phyloP scores from a whole-genome alignment of 2,797 vertebrate genomes.

The Helarctos malayanus region DNA sequence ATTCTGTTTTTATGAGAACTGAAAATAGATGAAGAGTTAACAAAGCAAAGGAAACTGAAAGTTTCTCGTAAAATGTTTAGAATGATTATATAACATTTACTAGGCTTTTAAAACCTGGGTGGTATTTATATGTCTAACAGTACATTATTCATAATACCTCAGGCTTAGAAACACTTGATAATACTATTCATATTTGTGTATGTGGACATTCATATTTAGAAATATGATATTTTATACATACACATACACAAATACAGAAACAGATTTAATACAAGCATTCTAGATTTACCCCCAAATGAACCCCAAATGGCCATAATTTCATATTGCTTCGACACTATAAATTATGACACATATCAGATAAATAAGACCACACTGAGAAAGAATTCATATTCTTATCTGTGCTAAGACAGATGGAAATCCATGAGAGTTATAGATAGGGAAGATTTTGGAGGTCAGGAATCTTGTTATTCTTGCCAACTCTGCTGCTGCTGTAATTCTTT shows the following conservation, averaged over 20 bases:
- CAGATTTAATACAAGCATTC: background rate
- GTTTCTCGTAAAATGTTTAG: background rate
- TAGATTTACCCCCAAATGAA: background rate
- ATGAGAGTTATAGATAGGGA: background rate
- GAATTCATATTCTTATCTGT: conserved; percentile 58
- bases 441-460: conserved; percentile 54
- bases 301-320: background rate
- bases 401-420: conserved; percentile 20
- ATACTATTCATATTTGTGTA: background rate
- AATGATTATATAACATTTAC: conserved; percentile 22
- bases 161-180: background rate
- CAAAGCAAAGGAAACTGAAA: conserved; percentile 43
- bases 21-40: conserved; percentile 35
- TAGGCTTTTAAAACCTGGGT: conserved; percentile 25
- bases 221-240: background rate
- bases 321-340: conserved; percentile 2
- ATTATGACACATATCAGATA: conserved; percentile 44
- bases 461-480: conserved; percentile 29
- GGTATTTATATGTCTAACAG: conserved; percentile 1
- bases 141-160: background rate
- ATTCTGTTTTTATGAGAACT: background rate
- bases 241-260: background rate
- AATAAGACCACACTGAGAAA: conserved; percentile 38
- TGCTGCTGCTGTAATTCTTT: background rate
- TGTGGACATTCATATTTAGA: background rate